Percentiles rank a stretch among this genome's conserved stretches.
phyloP scores from a whole-genome alignment of 2,888 invertebrate species.

The Polymixis lichenea region DNA sequence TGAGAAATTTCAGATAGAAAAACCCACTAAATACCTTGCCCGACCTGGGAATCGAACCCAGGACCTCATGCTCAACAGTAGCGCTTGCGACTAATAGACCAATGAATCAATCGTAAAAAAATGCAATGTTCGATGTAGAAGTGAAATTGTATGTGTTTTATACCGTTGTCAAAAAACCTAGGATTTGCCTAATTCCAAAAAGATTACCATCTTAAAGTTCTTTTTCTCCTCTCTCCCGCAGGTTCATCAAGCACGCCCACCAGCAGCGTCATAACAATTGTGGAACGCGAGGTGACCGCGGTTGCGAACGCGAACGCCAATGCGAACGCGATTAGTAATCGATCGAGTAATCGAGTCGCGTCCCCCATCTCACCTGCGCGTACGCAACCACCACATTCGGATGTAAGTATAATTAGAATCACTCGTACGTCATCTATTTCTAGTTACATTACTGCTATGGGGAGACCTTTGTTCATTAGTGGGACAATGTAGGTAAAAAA shows the following conservation, averaged over 20 bases:
- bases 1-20: no score
- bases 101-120: no score
- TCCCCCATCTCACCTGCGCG: conserved; percentile 57
- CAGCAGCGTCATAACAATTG: conserved; percentile 45
- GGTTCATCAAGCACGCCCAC: conserved; percentile 41
- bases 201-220: no score
- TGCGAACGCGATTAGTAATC: conserved; percentile 29
- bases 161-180: not conserved
- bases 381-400: conserved; percentile 54
- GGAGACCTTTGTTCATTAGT: not conserved
- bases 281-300: conserved; percentile 37
- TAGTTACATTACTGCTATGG: not conserved
- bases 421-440: not conserved
- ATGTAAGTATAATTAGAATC: conserved; percentile 30
- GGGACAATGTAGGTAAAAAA: not conserved
- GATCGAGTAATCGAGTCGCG: conserved; percentile 43
- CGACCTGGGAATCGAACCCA: no score
- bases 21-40: no score
- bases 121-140: not conserved
- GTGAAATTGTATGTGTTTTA: not conserved
- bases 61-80: no score
- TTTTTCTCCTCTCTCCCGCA: not conserved
- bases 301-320: conserved; percentile 2
- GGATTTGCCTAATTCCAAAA: no score
- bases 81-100: no score